These are phyloP conservation scores for Probaryconus sp. DNA, from an alignment of 1,140 invertebrate species.

Conservation along the genomic window DNA sequence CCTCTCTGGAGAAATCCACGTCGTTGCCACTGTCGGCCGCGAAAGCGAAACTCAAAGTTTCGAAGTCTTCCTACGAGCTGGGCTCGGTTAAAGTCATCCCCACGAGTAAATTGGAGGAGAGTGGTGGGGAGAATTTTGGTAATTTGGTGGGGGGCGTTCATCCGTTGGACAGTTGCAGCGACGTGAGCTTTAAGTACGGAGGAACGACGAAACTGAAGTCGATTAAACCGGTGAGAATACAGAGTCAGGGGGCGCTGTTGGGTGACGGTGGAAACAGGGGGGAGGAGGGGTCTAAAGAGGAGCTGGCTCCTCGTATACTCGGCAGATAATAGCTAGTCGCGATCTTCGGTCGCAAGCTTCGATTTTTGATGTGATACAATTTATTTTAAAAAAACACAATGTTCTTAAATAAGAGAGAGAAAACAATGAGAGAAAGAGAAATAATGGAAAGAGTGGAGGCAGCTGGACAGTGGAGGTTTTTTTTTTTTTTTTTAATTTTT, in stretches of 20 bases:
- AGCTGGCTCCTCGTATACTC: too few relatives aligned
- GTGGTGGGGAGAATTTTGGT: slow-evolving; percentile 72
- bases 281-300: too few relatives aligned
- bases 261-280: too few relatives aligned
- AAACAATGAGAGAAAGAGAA: too few relatives aligned
- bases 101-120: slow-evolving; percentile 72
- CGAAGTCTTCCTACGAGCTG: slow-evolving; percentile 78
- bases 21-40: slow-evolving; percentile 69
- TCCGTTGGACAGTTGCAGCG: slow-evolving; percentile 80
- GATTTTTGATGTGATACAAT: too few relatives aligned
- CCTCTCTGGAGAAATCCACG: slow-evolving; percentile 68
- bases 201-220: slow-evolving; percentile 83
- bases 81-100: slow-evolving; percentile 79
- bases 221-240: slow-evolving; percentile 73
- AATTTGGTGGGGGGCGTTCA: slow-evolving; percentile 73
- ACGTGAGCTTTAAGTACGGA: slow-evolving; percentile 83
- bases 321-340: slow-evolving; percentile 68
- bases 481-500: too few relatives aligned
- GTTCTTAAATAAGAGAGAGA: too few relatives aligned
- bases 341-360: too few relatives aligned
- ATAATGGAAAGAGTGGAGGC: too few relatives aligned
- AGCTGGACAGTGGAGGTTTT: too few relatives aligned
- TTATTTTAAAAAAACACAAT: too few relatives aligned
- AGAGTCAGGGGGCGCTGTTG: slow-evolving; percentile 12
- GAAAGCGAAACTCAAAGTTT: slow-evolving; percentile 76